Evolutionary conservation across 2,888 invertebrate species (phyloP).

Genomic region (Cephalotes varians): DNA sequence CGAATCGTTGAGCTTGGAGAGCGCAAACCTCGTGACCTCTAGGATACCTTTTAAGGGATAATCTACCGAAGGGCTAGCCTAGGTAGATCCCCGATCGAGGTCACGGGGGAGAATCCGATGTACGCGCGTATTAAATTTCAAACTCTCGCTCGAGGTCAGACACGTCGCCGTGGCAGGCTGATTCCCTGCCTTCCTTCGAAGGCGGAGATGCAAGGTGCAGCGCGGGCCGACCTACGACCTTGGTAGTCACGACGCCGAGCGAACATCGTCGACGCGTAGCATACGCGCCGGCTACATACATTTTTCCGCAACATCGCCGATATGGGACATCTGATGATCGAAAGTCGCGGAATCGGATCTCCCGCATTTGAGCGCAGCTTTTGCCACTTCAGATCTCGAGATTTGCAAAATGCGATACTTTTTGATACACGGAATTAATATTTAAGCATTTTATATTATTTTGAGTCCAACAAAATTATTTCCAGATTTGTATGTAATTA

Average conservation of each 20-base stretch:
- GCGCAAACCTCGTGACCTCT: slow-evolving; percentile 26
- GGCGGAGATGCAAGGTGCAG: slow-evolving; percentile 83
- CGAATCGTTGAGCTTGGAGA: too few species aligned
- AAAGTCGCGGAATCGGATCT: slow-evolving; percentile 8
- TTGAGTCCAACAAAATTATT: too few species aligned
- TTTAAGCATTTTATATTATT: too few species aligned
- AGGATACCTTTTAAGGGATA: slow-evolving; percentile 61
- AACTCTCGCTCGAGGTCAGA: slow-evolving; percentile 80
- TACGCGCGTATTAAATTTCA: slow-evolving; percentile 82
- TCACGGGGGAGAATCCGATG: slow-evolving; percentile 26
- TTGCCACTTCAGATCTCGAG: background rate
- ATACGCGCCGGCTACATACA: slow-evolving; percentile 15
- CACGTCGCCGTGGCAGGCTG: slow-evolving; percentile 70
- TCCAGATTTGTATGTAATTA: too few species aligned
- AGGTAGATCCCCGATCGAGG: slow-evolving; percentile 53
- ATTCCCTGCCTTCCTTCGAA: slow-evolving; percentile 71
- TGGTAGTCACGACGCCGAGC: slow-evolving; percentile 81
- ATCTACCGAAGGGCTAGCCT: slow-evolving; percentile 54
- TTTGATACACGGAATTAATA: too few species aligned
- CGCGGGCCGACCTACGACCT: slow-evolving; percentile 82
- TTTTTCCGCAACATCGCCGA: slow-evolving; percentile 16
- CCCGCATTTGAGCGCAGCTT: too few species aligned
- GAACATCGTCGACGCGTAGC: slow-evolving; percentile 53
- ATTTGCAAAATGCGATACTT: background rate
- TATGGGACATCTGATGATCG: background rate